Percentiles rank a stretch among this genome's conserved stretches.
Conservation (phyloP, 1,140 invertebrate genomes). For the Saccostrea glomerata region DNA sequence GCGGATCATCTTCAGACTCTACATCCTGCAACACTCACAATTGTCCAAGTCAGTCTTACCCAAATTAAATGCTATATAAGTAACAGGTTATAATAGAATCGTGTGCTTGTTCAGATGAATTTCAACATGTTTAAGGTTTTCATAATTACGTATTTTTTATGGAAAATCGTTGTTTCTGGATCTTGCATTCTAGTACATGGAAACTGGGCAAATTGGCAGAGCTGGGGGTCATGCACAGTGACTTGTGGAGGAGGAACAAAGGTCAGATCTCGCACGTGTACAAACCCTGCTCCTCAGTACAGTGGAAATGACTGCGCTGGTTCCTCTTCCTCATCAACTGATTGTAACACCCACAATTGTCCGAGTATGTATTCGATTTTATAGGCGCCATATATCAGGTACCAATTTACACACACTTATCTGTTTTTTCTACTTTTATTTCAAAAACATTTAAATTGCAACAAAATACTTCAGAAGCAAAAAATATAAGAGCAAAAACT, state of each 20-base stretch:
- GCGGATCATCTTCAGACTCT: constrained; percentile 53
- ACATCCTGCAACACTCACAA: constrained; percentile 53
- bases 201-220: constrained; percentile 9
- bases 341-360: not conserved
- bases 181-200: constrained; percentile 67
- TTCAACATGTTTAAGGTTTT: not conserved
- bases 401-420: too few relatives aligned
- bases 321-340: not conserved
- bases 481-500: too few relatives aligned
- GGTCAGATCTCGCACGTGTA: constrained; percentile 24
- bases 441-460: too few relatives aligned
- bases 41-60: constrained; percentile 20
- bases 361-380: not conserved
- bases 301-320: constrained; percentile 32
- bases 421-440: too few relatives aligned
- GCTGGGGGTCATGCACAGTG: constrained; percentile 36
- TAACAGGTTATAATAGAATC: too few relatives aligned
- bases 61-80: too few relatives aligned
- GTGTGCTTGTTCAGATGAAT: not conserved
- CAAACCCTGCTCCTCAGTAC: constrained; percentile 36
- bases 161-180: not conserved
- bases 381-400: too few relatives aligned
- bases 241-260: constrained; percentile 46
- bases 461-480: too few relatives aligned
- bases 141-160: not conserved